These are phyloP conservation scores for Oxytorus armatus DNA, from an alignment of 2,888 invertebrate species.

Conservation along the genomic window DNA sequence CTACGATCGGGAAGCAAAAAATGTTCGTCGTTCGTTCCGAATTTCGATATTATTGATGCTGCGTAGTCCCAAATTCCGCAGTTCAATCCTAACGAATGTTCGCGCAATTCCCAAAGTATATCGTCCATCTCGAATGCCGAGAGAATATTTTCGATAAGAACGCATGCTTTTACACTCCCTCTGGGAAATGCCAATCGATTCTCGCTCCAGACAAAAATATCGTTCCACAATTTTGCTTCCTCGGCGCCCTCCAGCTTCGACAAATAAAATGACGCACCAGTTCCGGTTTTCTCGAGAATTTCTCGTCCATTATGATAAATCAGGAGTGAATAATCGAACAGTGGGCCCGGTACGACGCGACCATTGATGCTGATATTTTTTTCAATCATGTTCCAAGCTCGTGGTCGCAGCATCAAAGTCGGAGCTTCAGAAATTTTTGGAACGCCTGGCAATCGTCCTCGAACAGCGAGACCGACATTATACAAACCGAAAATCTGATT, in stretches of 20 bases:
- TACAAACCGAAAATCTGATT: conserved; percentile 88
- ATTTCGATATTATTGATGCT: conserved; percentile 88
- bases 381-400: conserved; percentile 91
- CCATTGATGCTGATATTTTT: conserved; percentile 88
- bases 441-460: conserved; percentile 85
- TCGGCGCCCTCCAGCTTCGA: conserved; percentile 88
- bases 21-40: conserved; percentile 86
- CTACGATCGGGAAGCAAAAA: conserved; percentile 89
- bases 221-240: conserved; percentile 90
- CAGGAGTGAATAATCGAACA: conserved; percentile 89
- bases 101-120: conserved; percentile 88
- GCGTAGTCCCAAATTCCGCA: conserved; percentile 92
- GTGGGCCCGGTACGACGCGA: conserved; percentile 87
- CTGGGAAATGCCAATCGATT: conserved; percentile 86
- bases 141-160: conserved; percentile 90
- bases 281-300: conserved; percentile 85
- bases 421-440: conserved; percentile 86
- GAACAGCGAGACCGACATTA: conserved; percentile 87
- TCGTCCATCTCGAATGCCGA: conserved; percentile 89
- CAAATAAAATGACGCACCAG: conserved; percentile 90
- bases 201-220: conserved; percentile 89
- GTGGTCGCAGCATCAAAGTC: conserved; percentile 88
- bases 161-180: conserved; percentile 89
- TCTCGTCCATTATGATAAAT: conserved; percentile 88
- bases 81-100: conserved; percentile 89